A percentile compares a stretch with the other conserved stretches of the same genome.
These are phyloP conservation scores for Theocolax elegans DNA, from an alignment of 1,140 invertebrate genomes.

Conservation along the genomic window DNA sequence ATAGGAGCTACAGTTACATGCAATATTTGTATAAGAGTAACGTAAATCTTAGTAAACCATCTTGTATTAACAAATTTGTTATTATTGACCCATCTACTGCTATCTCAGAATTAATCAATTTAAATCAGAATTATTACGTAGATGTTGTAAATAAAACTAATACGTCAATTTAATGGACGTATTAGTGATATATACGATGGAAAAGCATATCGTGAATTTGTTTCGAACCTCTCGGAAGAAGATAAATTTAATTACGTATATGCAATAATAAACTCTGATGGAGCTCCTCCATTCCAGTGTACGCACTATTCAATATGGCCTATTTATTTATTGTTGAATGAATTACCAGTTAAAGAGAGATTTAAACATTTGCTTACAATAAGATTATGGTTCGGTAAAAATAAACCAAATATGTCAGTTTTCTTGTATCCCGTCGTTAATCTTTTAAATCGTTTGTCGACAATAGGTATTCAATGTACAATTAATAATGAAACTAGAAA, in stretches of 20 bases:
- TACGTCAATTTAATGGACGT: too few relatives aligned
- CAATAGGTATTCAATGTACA: not conserved
- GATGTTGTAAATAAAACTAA: not conserved
- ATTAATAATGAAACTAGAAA: not conserved
- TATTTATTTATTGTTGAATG: not conserved
- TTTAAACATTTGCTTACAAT: not conserved
- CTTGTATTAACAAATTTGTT: not conserved
- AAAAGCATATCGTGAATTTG: not conserved
- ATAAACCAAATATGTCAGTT: conserved; percentile 16
- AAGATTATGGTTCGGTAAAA: not conserved
- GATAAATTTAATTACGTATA: not conserved
- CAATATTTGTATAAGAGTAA: not conserved
- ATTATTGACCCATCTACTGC: not conserved
- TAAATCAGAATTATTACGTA: not conserved
- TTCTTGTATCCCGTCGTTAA: not conserved
- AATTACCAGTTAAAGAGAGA: not conserved
- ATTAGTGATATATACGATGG: not conserved
- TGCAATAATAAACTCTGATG: not conserved
- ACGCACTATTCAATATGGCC: not conserved
- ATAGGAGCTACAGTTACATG: not conserved
- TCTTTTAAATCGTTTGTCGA: not conserved
- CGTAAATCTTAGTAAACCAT: not conserved
- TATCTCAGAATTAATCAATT: not conserved
- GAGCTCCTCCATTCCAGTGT: not conserved
- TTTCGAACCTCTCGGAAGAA: not conserved